phyloP scores from a whole-genome alignment of 1,140 invertebrate species.

The Euwallacea similis region DNA sequence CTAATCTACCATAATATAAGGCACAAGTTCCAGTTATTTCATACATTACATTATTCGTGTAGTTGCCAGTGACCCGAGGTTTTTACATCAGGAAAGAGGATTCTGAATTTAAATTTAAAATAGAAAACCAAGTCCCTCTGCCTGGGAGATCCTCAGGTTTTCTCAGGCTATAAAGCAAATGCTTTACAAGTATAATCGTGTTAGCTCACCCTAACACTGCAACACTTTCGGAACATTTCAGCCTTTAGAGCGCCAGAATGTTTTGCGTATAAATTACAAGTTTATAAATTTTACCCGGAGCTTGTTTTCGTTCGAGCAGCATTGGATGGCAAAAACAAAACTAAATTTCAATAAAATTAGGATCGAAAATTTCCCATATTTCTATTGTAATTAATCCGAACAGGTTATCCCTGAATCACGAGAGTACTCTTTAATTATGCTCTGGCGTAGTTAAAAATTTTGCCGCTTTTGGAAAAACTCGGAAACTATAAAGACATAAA shows the following conservation, averaged over 20 bases:
- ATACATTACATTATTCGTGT: too few relatives aligned
- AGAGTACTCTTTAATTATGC: too few relatives aligned
- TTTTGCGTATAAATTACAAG: slow-evolving; percentile 38
- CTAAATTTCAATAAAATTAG: too few relatives aligned
- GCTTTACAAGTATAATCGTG: slow-evolving; percentile 42
- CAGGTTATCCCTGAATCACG: too few relatives aligned
- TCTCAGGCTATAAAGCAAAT: slow-evolving; percentile 41
- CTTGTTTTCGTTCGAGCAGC: slow-evolving; percentile 11
- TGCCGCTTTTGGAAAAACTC: too few relatives aligned
- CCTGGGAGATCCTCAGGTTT: slow-evolving; percentile 34
- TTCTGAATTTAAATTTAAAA: slow-evolving; percentile 39
- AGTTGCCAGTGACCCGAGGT: background rate
- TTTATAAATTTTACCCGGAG: slow-evolving; percentile 30
- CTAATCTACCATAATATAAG: too few relatives aligned
- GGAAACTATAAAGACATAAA: too few relatives aligned
- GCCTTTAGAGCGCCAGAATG: slow-evolving; percentile 28
- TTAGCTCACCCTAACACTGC: slow-evolving; percentile 36
- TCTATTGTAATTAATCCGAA: too few relatives aligned
- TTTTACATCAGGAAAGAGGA: slow-evolving; percentile 8
- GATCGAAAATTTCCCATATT: too few relatives aligned
- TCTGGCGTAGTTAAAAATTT: too few relatives aligned
- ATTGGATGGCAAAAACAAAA: too few relatives aligned
- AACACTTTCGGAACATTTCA: slow-evolving; percentile 36
- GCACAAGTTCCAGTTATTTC: too few relatives aligned
- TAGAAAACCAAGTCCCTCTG: slow-evolving; percentile 30